Evolutionary conservation across 2,113 vertebrate genomes (phyloP), one percentile per base, ranked within the genome.

Genomic region (Hiodon tergisus): DNA sequence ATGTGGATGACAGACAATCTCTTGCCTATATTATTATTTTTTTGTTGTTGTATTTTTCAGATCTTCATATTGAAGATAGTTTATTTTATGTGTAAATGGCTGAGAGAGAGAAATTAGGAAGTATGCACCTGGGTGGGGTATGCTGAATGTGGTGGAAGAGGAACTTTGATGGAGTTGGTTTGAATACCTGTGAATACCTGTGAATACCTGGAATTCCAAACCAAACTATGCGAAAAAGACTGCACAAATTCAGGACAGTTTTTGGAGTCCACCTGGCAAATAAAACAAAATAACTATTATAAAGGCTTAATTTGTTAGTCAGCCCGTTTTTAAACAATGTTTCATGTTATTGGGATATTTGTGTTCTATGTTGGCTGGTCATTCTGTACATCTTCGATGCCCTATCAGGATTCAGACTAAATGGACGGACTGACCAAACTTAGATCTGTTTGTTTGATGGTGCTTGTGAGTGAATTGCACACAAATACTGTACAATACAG

Each of bases 61-160:
- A 92, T 96, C 96, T 98, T 98, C 96, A 98, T 98, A 98, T 98
- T 98, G 96, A 98, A 98, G 96, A 93, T 93, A 92, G 86, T 90
- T 94, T 95, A 95, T 91, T 86, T 87, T 89, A 93, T 88, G 81
- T 83, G 82, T 86, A 89, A 83, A 81, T 83, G 81, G 81, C 82
- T 76, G 76, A 82, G 80, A 86, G 76, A 67, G 78, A 76, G 80
- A 77, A 78, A 76, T 72, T 61, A 54, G 72, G 77, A 69, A 81
- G 61, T 68, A 79, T 47, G 74, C 78, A 81, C 78, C 79, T 31
- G 71, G 70, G 54, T 77, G 70, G 80, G 66, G 75, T 76, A 81
- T 78, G 73, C 82, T 76, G 74, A 80, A 78, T 67, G 76, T 79
- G 72, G 68, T 67, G 13, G 53, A 84, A 60, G 67, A 77, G 59